Percentiles rank a stretch among this genome's conserved stretches.
These are phyloP conservation scores for Tuta absoluta DNA, from an alignment of 2,888 invertebrate species.

Conservation along the genomic window DNA sequence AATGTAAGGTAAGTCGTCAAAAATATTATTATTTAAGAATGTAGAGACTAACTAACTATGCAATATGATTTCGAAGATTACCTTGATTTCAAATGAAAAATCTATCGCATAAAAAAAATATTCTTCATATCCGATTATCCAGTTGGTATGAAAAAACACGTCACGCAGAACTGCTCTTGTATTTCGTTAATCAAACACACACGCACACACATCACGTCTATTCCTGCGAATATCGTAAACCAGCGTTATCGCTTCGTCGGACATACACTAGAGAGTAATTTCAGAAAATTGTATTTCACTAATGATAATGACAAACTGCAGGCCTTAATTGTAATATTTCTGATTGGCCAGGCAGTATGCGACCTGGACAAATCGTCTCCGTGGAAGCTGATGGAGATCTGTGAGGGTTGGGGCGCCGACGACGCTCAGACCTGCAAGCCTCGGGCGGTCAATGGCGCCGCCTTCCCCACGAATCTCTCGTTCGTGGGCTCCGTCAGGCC, in stretches of 20 bases:
- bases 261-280: too few species aligned
- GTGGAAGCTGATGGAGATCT: conserved; percentile 69
- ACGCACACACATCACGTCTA: too few species aligned
- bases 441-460: conserved; percentile 45
- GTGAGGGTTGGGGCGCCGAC: conserved; percentile 70
- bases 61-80: too few species aligned
- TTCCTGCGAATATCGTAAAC: too few species aligned
- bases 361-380: conserved; percentile 55
- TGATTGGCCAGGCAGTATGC: conserved; percentile 57
- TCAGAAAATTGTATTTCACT: background rate
- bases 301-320: background rate
- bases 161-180: too few species aligned
- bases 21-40: background rate
- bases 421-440: conserved; percentile 59
- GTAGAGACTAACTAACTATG: too few species aligned
- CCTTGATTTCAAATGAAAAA: too few species aligned
- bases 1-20: conserved; percentile 46
- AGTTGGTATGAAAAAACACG: too few species aligned
- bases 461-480: conserved; percentile 57
- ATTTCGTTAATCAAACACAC: too few species aligned
- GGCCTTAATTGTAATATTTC: background rate
- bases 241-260: too few species aligned
- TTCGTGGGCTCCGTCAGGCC: conserved; percentile 60
- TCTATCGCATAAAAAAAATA: too few species aligned
- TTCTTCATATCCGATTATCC: too few species aligned